phyloP scores from a whole-genome alignment of 2,113 vertebrate genomes.

The Halichoerus grypus region DNA sequence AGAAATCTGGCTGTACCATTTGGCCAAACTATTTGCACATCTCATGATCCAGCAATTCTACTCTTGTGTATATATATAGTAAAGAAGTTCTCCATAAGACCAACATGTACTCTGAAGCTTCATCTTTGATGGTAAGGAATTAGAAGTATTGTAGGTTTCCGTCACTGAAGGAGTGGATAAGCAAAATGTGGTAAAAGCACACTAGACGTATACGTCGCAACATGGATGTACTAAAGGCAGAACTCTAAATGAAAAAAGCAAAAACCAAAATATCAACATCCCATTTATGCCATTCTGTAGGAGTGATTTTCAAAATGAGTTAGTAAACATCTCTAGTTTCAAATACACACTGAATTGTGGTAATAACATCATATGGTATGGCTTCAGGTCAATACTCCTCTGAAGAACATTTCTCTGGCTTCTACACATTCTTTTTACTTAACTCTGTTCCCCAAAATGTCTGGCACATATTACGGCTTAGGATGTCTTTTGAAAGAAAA shows the following conservation, averaged over 20 bases:
- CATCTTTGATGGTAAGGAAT: neutral
- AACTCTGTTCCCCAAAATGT: neutral
- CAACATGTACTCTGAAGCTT: neutral
- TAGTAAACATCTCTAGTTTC: neutral
- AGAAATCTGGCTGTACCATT: neutral
- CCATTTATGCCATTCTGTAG: neutral
- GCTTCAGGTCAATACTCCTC: neutral
- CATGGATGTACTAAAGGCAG: neutral
- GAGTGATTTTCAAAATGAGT: conserved; percentile 23
- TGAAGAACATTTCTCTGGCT: neutral
- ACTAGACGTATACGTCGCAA: neutral
- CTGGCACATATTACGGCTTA: neutral
- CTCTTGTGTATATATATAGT: neutral
- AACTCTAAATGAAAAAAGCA: conserved; percentile 4
- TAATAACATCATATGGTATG: neutral
- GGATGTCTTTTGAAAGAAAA: neutral
- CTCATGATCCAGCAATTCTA: neutral
- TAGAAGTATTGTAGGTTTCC: neutral
- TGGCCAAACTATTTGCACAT: neutral
- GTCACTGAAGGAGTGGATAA: neutral
- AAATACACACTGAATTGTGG: neutral
- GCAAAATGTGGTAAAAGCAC: neutral
- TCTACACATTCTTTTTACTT: neutral
- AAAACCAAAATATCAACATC: neutral
- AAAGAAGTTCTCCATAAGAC: neutral